Evolutionary conservation across 2,888 invertebrate genomes (phyloP), one percentile per base, ranked within the genome.

Genomic region (Phania funesta): DNA sequence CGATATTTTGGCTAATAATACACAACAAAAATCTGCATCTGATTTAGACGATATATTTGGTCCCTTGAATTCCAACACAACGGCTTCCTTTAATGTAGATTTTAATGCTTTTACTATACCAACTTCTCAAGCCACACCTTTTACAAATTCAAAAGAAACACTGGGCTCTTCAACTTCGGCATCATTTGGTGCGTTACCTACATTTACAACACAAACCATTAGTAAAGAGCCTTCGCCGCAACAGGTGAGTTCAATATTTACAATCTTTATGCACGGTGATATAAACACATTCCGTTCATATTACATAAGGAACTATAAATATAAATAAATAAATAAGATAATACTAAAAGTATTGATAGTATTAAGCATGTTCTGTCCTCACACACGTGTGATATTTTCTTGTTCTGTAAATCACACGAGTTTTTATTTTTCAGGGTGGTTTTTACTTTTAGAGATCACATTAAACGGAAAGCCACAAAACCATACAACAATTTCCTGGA

Each of bases 11-110:
- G 75, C 84, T 68, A 86, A 86, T 70, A 87, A 87, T 62, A 79
- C 84, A 22, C 86, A 87, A 77, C 83, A 89, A 11, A 88, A 85
- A 62, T 84, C 86, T 18, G 83, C 85, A 8, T 84, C 86, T 2
- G 91, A 91, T 73, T 90, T 93, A 78, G 95, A 95, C 86, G 95
- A 95, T 87, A 94, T 95, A 6, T 95, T 95, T 87, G 94, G 94
- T 65, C 88, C 92, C 11, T 86, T 92, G 13, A 86, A 86, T 64
- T 75, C 83, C 82, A 85, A 70, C 70, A 58, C 84, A 35, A 18
- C 82, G 18, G 32, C 85, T 20, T 80, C 84, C 18, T 84, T 87
- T 18, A 86, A 86, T 84, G 83, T 88, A 54, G 85, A 88, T 64
- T 87, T 88, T 67, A 86, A 86, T 71, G 86, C 86, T 9, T 88